These are phyloP conservation scores for Galerucella calmariensis DNA, from an alignment of 2,888 invertebrate genomes.

Conservation along the genomic window DNA sequence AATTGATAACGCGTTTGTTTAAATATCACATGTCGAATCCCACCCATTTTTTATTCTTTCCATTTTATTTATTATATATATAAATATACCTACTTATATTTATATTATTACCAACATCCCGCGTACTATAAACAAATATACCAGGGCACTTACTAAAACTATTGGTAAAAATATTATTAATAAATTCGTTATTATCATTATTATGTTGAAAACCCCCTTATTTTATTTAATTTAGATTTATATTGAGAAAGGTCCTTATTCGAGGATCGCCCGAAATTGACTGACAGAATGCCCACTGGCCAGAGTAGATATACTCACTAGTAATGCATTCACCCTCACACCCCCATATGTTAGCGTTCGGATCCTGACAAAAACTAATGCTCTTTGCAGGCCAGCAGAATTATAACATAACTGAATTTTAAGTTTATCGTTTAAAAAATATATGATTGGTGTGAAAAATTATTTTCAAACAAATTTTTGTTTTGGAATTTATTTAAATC, in stretches of 20 bases:
- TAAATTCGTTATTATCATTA: slow-evolving; percentile 22
- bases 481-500: too few relatives aligned
- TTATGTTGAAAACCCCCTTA: neutral
- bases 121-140: slow-evolving; percentile 56
- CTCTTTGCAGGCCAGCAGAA: slow-evolving; percentile 26
- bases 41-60: slow-evolving; percentile 21
- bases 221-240: neutral
- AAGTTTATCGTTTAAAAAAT: neutral
- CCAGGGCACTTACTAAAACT: slow-evolving; percentile 54
- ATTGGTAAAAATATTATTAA: slow-evolving; percentile 52
- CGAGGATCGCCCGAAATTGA: slow-evolving; percentile 46
- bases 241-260: slow-evolving; percentile 30
- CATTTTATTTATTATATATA: neutral
- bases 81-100: slow-evolving; percentile 19
- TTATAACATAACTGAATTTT: slow-evolving; percentile 2
- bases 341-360: slow-evolving; percentile 42
- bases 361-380: slow-evolving; percentile 26
- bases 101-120: slow-evolving; percentile 53
- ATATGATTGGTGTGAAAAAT: too few relatives aligned
- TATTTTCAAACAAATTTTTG: too few relatives aligned
- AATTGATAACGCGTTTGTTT: slow-evolving; percentile 56
- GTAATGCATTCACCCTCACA: slow-evolving; percentile 64
- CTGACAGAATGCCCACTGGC: slow-evolving; percentile 62
- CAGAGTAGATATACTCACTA: slow-evolving; percentile 61
- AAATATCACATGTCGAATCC: slow-evolving; percentile 43